Evolutionary conservation across 1,140 invertebrate genomes (phyloP), one percentile per base, ranked within the genome.

Genomic region (Hesperophylax magnus): DNA sequence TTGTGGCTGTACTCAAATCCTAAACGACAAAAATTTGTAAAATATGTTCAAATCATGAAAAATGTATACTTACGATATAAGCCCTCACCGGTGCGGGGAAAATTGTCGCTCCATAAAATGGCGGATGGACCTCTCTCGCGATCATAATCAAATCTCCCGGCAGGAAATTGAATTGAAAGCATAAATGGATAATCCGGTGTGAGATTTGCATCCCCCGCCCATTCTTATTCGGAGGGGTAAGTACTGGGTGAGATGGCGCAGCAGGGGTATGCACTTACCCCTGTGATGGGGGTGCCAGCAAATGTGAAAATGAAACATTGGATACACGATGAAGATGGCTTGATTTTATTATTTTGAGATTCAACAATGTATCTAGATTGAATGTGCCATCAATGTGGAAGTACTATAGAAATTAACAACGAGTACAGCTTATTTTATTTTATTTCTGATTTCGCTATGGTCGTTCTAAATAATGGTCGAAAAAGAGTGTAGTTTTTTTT

Each of bases 141-240:
- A 72, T n/a, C 79, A 56, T 79, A 84, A 84, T 84, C 82, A 81
- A 79, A 84, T 84, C 79, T 81, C 63, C 76, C 69, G 61, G 65
- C 58, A 58, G 80, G 80, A 84, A 84, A 84, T 84, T 81, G 72
- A 81, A 84, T 84, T 75, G 80, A 69, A 77, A 76, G 20, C 82
- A 80, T 84, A 84, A 84, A 84, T 84, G 80, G 83, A 82, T 84
- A 84, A 84, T 84, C 78, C 76, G 83, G 80, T 81, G 78, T 60
- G 60, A 76, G 81, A 84, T 84, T 84, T 82, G 80, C 83, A 84
- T 80, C 71, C 69, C 79, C 56, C 6, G 54, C 54, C 22, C 20
- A 47, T 6, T 34, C 9, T 58, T 24, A 17, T 17, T 60, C 14
- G 60, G 9, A 22, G 39, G 60, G n/a, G 56, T 34, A 39, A 47